phyloP scores from a whole-genome alignment of 2,888 invertebrate genomes.

The Shargacucullia verbasci region DNA sequence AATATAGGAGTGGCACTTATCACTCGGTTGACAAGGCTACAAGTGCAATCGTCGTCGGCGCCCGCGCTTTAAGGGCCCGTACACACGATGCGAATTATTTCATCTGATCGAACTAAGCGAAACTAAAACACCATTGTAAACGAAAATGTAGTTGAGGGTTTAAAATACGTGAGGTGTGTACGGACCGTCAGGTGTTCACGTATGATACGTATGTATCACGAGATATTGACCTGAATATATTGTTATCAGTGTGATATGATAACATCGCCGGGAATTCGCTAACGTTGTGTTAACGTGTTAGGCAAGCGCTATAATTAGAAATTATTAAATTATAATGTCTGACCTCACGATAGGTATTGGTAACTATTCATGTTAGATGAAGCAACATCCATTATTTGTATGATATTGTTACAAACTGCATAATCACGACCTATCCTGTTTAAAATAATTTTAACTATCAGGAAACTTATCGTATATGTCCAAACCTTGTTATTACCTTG shows the following conservation, averaged over 20 bases:
- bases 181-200: constrained; percentile 3
- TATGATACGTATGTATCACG: constrained; percentile 67
- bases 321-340: constrained; percentile 50
- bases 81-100: background rate
- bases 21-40: constrained; percentile 44
- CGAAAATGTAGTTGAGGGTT: background rate
- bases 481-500: too few species aligned
- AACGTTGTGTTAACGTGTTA: constrained; percentile 63
- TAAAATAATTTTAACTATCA: too few species aligned
- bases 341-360: constrained; percentile 50
- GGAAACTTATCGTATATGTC: too few species aligned
- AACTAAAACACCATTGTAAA: background rate
- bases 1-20: constrained; percentile 64
- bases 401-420: too few species aligned
- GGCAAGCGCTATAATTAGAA: constrained; percentile 67
- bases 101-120: too few species aligned
- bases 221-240: constrained; percentile 85
- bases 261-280: constrained; percentile 60
- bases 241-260: constrained; percentile 72
- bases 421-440: too few species aligned
- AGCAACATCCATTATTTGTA: background rate
- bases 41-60: background rate
- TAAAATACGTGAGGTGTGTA: constrained; percentile 10
- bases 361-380: constrained; percentile 20
- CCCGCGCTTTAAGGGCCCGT: background rate